A percentile compares a stretch with the other conserved stretches of the same genome.
Conservation (phyloP, 1,140 invertebrate genomes). For the Monomorium pharaonis region DNA sequence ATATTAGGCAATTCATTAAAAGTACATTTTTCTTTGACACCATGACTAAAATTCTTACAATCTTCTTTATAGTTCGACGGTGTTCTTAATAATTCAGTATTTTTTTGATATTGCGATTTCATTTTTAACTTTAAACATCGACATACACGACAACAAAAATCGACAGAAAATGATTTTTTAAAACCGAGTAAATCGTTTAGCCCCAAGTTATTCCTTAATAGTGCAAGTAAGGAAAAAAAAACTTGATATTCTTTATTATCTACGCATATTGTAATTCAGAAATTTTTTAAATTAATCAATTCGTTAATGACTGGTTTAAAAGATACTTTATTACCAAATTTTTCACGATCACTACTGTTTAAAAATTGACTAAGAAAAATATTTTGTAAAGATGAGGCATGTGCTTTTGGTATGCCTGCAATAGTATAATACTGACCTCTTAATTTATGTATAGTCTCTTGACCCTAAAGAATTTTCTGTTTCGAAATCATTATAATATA, state of each 20-base stretch:
- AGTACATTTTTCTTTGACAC: background rate
- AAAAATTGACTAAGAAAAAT: background rate
- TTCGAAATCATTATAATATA: background rate
- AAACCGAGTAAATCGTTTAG: background rate
- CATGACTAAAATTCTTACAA: background rate
- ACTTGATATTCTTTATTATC: background rate
- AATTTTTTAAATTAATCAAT: background rate
- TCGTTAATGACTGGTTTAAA: background rate
- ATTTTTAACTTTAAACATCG: background rate
- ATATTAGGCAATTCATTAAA: background rate
- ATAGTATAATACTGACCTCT: background rate
- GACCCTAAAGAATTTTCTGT: background rate
- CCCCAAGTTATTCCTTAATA: background rate
- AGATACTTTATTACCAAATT: background rate
- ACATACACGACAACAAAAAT: background rate
- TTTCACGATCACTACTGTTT: background rate
- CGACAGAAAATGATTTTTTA: background rate
- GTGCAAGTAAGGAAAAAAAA: background rate
- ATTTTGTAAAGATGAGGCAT: background rate
- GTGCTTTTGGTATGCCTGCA: background rate
- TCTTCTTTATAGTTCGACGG: background rate
- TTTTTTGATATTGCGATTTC: background rate
- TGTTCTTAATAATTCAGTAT: conserved; percentile 3
- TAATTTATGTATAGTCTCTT: background rate
- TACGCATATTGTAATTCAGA: background rate